Evolutionary conservation across 2,113 vertebrate species (phyloP).

Genomic region (Rhynchopsitta pachyrhyncha): DNA sequence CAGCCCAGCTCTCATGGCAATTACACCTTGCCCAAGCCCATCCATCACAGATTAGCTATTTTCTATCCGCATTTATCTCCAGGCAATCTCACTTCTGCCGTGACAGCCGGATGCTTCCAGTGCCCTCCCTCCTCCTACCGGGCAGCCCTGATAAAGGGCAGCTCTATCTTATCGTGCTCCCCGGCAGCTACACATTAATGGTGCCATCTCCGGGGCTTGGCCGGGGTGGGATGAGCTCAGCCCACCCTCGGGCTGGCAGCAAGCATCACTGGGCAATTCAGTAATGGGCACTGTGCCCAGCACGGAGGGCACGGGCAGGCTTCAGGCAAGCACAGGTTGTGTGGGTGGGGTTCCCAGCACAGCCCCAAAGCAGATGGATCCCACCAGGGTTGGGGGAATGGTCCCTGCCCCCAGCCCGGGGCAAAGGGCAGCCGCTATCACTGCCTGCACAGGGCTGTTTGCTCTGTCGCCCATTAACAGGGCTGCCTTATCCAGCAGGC

Average conservation of each 20-base stretch:
- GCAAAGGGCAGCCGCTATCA: constrained; percentile 47
- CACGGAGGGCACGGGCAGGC: not conserved
- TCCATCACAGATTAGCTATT: constrained; percentile 63
- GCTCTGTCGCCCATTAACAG: constrained; percentile 41
- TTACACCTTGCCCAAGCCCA: not conserved
- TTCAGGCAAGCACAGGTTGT: not conserved
- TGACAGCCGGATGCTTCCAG: not conserved
- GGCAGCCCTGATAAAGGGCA: constrained; percentile 33
- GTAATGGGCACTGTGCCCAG: fast-evolving
- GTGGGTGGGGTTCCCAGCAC: not conserved
- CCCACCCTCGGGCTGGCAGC: not conserved
- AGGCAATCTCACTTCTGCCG: not conserved
- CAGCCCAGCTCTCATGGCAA: not conserved
- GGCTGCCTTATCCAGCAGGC: not conserved
- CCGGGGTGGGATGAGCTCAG: not conserved
- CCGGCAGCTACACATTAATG: constrained; percentile 32
- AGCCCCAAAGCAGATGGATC: not conserved
- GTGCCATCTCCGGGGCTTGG: not conserved
- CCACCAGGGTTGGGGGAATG: not conserved
- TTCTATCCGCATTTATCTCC: constrained; percentile 46
- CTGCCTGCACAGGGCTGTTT: constrained; percentile 4
- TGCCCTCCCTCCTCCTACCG: constrained; percentile 40
- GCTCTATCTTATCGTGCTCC: constrained; percentile 40
- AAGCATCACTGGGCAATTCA: not conserved
- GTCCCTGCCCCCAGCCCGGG: not conserved